Evolutionary conservation across 2,113 vertebrate genomes (phyloP).

Genomic region (Myotis davidii): DNA sequence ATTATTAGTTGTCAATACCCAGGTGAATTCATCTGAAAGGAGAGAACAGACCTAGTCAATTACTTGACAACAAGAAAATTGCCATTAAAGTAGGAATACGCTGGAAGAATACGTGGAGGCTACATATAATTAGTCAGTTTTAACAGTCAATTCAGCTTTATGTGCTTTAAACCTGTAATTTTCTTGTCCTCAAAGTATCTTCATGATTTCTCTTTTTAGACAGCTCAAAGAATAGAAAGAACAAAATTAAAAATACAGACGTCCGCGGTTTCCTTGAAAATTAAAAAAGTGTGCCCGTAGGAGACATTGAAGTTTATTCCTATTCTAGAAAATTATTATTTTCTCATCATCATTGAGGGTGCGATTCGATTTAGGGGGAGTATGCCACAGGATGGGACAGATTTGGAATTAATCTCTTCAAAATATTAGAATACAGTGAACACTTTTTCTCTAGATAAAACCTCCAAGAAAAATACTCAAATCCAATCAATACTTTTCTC

Average conservation of each 20-base stretch:
- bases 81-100: constrained; percentile 49
- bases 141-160: constrained; percentile 60
- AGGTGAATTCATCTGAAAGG: not conserved
- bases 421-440: not conserved
- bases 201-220: constrained; percentile 47
- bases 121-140: constrained; percentile 60
- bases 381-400: not conserved
- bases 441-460: not conserved
- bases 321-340: constrained; percentile 47
- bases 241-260: constrained; percentile 51
- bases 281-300: not conserved
- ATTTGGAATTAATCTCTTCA: not conserved
- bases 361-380: not conserved
- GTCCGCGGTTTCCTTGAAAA: constrained; percentile 9
- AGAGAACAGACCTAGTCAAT: constrained; percentile 24
- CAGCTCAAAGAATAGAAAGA: constrained; percentile 52
- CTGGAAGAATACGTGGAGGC: not conserved
- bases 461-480: not conserved
- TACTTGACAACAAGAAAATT: constrained; percentile 60
- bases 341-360: not conserved
- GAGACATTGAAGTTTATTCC: not conserved
- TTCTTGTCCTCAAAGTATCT: constrained; percentile 60
- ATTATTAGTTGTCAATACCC: not conserved
- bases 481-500: not conserved
- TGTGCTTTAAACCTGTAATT: constrained; percentile 68